Evolutionary conservation across 2,888 invertebrate genomes (phyloP).

Genomic region (Spatulosminthurus flaviceps): DNA sequence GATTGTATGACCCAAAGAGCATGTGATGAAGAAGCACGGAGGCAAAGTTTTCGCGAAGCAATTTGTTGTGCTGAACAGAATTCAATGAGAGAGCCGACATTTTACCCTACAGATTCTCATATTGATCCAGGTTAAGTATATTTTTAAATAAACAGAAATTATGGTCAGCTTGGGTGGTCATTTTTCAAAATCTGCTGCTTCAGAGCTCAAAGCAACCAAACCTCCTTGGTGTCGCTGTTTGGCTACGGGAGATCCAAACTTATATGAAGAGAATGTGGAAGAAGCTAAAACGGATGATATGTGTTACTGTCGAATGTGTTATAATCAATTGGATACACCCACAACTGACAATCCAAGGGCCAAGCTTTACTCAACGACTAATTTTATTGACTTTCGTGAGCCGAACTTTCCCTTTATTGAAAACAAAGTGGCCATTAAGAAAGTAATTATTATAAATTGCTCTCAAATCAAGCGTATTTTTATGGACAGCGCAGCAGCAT

Average conservation of each 20-base stretch:
- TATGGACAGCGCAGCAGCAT: neutral
- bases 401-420: conserved; percentile 58
- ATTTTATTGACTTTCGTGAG: conserved; percentile 57
- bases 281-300: conserved; percentile 52
- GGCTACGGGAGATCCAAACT: conserved; percentile 59
- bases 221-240: conserved; percentile 59
- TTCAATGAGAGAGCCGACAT: conserved; percentile 55
- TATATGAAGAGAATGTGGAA: conserved; percentile 54
- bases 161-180: neutral
- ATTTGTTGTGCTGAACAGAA: conserved; percentile 55
- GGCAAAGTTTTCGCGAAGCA: conserved; percentile 45
- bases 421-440: conserved; percentile 48
- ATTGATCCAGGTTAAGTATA: conserved; percentile 50
- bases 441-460: conserved; percentile 31
- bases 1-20: conserved; percentile 53
- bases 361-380: conserved; percentile 53
- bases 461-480: neutral
- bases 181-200: neutral
- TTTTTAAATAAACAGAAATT: too few species aligned
- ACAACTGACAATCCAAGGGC: conserved; percentile 45
- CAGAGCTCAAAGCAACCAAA: conserved; percentile 47
- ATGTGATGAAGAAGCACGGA: conserved; percentile 47
- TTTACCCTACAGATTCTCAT: conserved; percentile 56
- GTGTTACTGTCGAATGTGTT: conserved; percentile 54
- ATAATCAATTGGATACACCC: conserved; percentile 49